Percentiles rank a stretch among this genome's conserved stretches.
phyloP scores from a whole-genome alignment of 2,113 vertebrate genomes.

The Sturnira hondurensis region DNA sequence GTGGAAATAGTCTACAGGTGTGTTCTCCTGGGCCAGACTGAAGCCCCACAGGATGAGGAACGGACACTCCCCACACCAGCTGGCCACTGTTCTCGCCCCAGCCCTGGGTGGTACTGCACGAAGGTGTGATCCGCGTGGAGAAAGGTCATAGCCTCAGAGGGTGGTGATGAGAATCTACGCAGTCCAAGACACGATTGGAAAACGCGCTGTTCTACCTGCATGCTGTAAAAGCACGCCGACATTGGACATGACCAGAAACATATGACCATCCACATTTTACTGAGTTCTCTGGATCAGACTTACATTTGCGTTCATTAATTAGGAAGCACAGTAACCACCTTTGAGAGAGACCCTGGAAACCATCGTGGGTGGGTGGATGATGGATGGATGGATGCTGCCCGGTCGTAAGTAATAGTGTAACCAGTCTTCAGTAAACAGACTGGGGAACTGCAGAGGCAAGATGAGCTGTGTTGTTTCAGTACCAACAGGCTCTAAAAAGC shows the following conservation, averaged over 20 bases:
- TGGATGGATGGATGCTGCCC: no score
- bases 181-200: not conserved
- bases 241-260: not conserved
- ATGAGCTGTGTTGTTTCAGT: fast-evolving
- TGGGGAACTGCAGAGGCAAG: not conserved
- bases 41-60: not conserved
- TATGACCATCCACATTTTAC: not conserved
- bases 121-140: fast-evolving
- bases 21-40: not conserved
- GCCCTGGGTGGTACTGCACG: no score
- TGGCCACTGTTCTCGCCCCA: not conserved
- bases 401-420: fast-evolving
- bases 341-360: not conserved
- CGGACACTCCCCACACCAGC: fast-evolving
- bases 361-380: not conserved
- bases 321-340: not conserved
- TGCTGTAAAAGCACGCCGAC: not conserved
- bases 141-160: fast-evolving
- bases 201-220: fast-evolving
- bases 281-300: not conserved
- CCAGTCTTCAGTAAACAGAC: not conserved
- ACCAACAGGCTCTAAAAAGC: not conserved
- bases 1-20: not conserved
- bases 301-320: not conserved
- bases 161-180: not conserved